phyloP scores from a whole-genome alignment of 2,797 vertebrate genomes.

The Masticophis lateralis region DNA sequence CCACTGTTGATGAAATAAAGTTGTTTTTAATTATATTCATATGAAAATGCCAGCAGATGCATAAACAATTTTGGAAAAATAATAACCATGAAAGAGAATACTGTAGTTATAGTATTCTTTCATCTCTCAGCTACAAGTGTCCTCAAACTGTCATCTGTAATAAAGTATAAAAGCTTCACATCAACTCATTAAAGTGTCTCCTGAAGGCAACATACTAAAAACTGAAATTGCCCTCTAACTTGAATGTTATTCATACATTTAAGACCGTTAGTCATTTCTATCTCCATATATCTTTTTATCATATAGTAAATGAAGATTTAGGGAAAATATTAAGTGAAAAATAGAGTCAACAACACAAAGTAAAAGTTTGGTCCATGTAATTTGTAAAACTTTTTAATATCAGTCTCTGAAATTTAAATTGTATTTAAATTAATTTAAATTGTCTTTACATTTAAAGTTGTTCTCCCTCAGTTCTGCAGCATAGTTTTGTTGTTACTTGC shows the following conservation, averaged over 20 bases:
- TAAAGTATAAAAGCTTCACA: conserved; percentile 78
- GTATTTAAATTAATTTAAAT: conserved; percentile 13
- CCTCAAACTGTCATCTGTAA: conserved; percentile 83
- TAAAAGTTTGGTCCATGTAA: conserved; percentile 26
- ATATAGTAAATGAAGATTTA: conserved; percentile 30
- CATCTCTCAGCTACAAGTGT: conserved; percentile 68
- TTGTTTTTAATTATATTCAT: conserved; percentile 25
- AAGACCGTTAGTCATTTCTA: conserved; percentile 37
- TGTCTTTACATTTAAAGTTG: neutral
- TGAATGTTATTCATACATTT: conserved; percentile 54
- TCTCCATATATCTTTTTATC: conserved; percentile 22
- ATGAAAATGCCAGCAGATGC: conserved; percentile 48
- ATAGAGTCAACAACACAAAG: neutral
- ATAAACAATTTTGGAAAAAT: conserved; percentile 42
- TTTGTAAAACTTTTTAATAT: conserved; percentile 8
- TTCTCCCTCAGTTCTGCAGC: conserved; percentile 56
- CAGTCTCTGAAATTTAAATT: conserved; percentile 30
- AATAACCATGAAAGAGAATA: conserved; percentile 62
- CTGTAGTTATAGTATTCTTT: conserved; percentile 68
- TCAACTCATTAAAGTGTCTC: conserved; percentile 79
- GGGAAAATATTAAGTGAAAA: neutral
- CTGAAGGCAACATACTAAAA: conserved; percentile 74
- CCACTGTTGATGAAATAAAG: conserved; percentile 34
- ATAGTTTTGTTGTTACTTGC: neutral
- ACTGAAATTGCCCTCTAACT: conserved; percentile 61